Evolutionary conservation across 2,113 vertebrate species (phyloP), one percentile per base, ranked within the genome.

Genomic region (Nerophis ophidion): DNA sequence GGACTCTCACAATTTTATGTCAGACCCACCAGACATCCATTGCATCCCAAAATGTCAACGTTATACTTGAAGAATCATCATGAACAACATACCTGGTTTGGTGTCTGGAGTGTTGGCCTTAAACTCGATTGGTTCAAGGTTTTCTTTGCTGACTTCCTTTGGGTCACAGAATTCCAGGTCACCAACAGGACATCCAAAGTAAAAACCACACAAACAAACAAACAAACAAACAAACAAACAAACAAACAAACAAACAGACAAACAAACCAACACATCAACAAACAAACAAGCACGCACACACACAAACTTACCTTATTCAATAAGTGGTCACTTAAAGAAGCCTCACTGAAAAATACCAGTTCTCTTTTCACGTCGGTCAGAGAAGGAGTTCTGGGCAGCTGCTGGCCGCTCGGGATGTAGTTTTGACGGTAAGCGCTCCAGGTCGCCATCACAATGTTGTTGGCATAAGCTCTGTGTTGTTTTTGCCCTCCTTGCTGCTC

Each of bases 361-460:
- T 51, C 15, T 47, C 9, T 71, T 15, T 12, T 67, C 0, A 72
- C 60, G 7, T 49, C 16, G 0, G 0, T 0, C 9, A 63, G 0
- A 4, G 76, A 72, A 5, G 78, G 74, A 0, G 78, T 81, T 9
- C 84, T 68, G 16, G 44, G 74, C 1, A 86, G 74, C 61, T 82
- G 80, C 0, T 35, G 63, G 0, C 76, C 78, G 0, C 57, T 51
- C 0, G 72, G 78, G 48, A 84, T 78, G 9, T 0, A 42, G 7
- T 70, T 65, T 1, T 13, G 10, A 0, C 2, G 26, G 12, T 1
- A 4, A 1, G 7, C 4, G 3, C n/a, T 16, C 2, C 11, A 6
- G 3, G 1, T 42, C 14, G 35, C 5, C 1, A 35, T 11, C 5
- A 63, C 17, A 4, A 42, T 12, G 12, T 5, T 4, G 19, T 14